phyloP scores from a whole-genome alignment of 1,140 invertebrate species.

The Centruroides vittatus region DNA sequence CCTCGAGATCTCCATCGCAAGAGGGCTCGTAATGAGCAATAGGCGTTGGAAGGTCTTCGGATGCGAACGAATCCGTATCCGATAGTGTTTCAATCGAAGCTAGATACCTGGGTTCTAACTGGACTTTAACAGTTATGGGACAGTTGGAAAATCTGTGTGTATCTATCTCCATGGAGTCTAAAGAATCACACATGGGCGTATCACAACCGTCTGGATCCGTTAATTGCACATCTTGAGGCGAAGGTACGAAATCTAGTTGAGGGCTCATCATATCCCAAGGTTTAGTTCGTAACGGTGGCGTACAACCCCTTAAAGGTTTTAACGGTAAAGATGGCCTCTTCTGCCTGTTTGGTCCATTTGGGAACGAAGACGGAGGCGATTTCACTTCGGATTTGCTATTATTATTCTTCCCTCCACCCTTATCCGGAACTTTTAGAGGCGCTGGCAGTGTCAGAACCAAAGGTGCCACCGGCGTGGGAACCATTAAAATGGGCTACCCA shows the following conservation, averaged over 20 bases:
- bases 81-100: slow-evolving; percentile 23
- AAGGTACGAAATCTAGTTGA: slow-evolving; percentile 16
- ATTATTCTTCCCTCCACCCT: slow-evolving; percentile 1
- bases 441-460: background rate
- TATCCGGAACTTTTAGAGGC: background rate
- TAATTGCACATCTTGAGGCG: slow-evolving; percentile 19
- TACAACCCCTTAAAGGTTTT: background rate
- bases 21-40: background rate
- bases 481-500: slow-evolving; percentile 4
- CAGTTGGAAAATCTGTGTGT: slow-evolving; percentile 8
- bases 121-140: slow-evolving; percentile 6
- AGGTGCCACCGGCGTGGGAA: slow-evolving; percentile 1
- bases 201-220: slow-evolving; percentile 20
- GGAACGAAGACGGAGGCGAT: slow-evolving; percentile 2
- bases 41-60: background rate
- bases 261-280: slow-evolving; percentile 12
- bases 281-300: background rate
- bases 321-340: slow-evolving; percentile 1
- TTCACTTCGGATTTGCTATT: background rate
- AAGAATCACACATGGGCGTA: slow-evolving; percentile 5
- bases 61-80: slow-evolving; percentile 11
- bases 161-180: slow-evolving; percentile 9
- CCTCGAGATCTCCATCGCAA: slow-evolving; percentile 5
- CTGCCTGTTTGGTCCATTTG: slow-evolving; percentile 2
- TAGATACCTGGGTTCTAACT: slow-evolving; percentile 14